These are phyloP conservation scores for Meandrusa payeni DNA, from an alignment of 2,888 invertebrate species.

Conservation along the genomic window DNA sequence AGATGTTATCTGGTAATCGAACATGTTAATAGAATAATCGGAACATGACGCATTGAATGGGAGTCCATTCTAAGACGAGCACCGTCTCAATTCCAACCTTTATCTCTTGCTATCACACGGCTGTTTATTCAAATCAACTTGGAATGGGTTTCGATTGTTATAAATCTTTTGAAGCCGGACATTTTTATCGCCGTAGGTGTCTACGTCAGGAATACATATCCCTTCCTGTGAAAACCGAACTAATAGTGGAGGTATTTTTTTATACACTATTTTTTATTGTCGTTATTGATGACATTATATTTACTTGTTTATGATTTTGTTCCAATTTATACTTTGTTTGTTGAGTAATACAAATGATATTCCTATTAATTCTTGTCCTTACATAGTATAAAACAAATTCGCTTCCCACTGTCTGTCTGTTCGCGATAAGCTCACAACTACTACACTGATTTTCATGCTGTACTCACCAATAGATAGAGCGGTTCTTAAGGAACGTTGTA, in stretches of 20 bases:
- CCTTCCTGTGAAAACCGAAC: constrained; percentile 33
- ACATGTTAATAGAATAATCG: constrained; percentile 56
- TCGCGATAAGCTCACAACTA: no score
- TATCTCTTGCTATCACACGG: constrained; percentile 50
- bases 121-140: constrained; percentile 61
- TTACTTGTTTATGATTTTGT: no score
- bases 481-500: no score
- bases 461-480: no score
- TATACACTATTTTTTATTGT: no score
- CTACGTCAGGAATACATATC: constrained; percentile 39
- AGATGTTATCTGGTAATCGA: constrained; percentile 51
- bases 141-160: constrained; percentile 59
- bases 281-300: not conserved
- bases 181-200: constrained; percentile 55
- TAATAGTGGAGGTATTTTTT: no score
- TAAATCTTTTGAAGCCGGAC: constrained; percentile 58
- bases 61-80: constrained; percentile 27
- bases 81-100: constrained; percentile 41
- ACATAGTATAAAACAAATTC: no score
- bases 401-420: no score
- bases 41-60: constrained; percentile 41
- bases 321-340: no score
- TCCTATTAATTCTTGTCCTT: no score
- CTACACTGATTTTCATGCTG: no score
- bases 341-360: no score